phyloP scores from a whole-genome alignment of 2,888 invertebrate genomes.

The Eristalis arbustorum region DNA sequence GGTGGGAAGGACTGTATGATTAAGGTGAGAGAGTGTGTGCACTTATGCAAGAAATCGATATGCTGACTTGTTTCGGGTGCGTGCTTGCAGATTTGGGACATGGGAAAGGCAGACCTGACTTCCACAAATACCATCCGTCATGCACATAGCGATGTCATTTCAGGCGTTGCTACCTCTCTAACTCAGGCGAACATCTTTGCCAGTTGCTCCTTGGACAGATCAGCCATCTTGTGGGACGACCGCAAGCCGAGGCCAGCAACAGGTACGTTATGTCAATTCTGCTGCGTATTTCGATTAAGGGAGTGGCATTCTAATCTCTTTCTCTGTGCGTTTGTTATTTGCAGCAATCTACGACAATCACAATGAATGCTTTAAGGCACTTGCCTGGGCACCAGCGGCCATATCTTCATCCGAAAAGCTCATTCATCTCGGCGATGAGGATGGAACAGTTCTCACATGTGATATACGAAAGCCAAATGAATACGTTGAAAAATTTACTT shows the following conservation, averaged over 20 bases:
- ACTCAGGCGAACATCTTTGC: constrained; percentile 72
- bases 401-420: constrained; percentile 61
- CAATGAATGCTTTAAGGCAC: constrained; percentile 60
- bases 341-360: constrained; percentile 64
- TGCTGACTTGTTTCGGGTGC: not conserved
- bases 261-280: constrained; percentile 66
- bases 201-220: constrained; percentile 75
- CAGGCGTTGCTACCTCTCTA: constrained; percentile 72
- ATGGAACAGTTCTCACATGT: constrained; percentile 60
- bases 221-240: constrained; percentile 75
- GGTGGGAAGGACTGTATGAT: constrained; percentile 76
- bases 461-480: constrained; percentile 70
- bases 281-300: constrained; percentile 3
- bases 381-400: constrained; percentile 63
- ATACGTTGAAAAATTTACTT: constrained; percentile 57
- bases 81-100: constrained; percentile 76
- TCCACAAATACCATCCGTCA: constrained; percentile 70
- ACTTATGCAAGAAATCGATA: not conserved
- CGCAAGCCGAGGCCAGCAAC: constrained; percentile 74
- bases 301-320: not conserved
- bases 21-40: constrained; percentile 72
- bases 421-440: constrained; percentile 63
- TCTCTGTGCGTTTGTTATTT: too few relatives aligned
- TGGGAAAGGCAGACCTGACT: constrained; percentile 76
- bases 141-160: constrained; percentile 74